Percentiles rank a stretch among this genome's conserved stretches.
These are phyloP conservation scores for Cryptotermes secundus DNA, from an alignment of 1,140 invertebrate species.

Conservation along the genomic window DNA sequence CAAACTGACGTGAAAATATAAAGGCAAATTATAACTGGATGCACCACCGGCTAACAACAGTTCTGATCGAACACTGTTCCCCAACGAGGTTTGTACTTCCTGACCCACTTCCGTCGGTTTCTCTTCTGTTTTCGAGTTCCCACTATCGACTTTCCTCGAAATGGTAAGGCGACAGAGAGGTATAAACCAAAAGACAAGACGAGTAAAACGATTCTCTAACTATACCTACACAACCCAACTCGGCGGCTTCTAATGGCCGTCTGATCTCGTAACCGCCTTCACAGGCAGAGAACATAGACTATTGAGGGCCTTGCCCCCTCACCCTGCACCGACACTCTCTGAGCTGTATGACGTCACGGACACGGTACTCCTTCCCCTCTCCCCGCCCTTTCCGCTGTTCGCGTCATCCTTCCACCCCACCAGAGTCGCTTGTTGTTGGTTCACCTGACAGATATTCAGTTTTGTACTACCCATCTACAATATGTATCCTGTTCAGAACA, in stretches of 20 bases:
- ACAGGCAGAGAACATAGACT: not conserved
- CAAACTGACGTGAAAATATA: not conserved
- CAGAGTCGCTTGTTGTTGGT: not conserved
- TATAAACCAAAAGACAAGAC: not conserved
- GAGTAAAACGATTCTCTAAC: not conserved
- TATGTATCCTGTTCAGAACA: not conserved
- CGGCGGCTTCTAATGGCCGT: not conserved
- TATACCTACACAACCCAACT: not conserved
- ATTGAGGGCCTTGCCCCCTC: not conserved
- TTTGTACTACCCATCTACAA: not conserved
- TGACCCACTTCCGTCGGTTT: not conserved
- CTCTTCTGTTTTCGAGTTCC: not conserved
- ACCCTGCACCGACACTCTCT: not conserved
- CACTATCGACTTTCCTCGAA: not conserved
- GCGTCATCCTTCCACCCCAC: not conserved
- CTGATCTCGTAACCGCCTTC: not conserved
- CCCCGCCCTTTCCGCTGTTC: not conserved
- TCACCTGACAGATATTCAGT: not conserved
- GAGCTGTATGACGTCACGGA: not conserved
- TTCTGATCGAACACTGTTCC: not conserved
- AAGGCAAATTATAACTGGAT: not conserved
- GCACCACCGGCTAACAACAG: not conserved
- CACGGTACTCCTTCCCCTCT: not conserved
- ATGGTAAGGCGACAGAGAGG: not conserved
- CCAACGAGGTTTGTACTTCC: not conserved